These are phyloP conservation scores for Hirtodrosophila confusa DNA, from an alignment of 2,888 invertebrate genomes.

Conservation along the genomic window DNA sequence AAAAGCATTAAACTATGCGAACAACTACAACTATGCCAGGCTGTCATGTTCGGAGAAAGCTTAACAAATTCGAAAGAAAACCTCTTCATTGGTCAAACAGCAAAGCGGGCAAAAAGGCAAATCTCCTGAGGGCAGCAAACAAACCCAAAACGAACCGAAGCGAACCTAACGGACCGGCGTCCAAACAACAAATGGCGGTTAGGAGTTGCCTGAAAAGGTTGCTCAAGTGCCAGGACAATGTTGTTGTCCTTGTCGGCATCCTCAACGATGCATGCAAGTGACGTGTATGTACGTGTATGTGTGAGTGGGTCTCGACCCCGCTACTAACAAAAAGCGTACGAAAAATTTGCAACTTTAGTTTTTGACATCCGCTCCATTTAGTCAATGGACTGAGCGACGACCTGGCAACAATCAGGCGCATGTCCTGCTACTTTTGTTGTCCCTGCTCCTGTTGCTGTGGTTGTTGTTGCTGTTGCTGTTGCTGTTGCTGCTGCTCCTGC, in stretches of 20 bases:
- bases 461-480: conserved; percentile 7
- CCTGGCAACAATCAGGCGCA: conserved; percentile 74
- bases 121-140: conserved; percentile 58
- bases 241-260: conserved; percentile 51
- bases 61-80: conserved; percentile 46
- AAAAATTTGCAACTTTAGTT: conserved; percentile 70
- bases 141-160: conserved; percentile 44
- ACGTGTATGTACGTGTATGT: conserved; percentile 36
- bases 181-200: conserved; percentile 74
- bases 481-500: conserved; percentile 15
- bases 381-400: conserved; percentile 69
- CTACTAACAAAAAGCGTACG: conserved; percentile 44
- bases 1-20: conserved; percentile 68
- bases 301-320: conserved; percentile 13
- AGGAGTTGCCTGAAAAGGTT: conserved; percentile 43
- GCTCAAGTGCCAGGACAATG: conserved; percentile 56
- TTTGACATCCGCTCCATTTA: conserved; percentile 77
- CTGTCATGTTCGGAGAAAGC: conserved; percentile 27
- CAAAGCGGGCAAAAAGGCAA: conserved; percentile 48
- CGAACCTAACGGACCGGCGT: conserved; percentile 61
- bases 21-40: conserved; percentile 40
- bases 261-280: conserved; percentile 60
- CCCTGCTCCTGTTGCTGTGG: background rate
- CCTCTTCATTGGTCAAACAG: conserved; percentile 60
- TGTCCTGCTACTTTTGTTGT: conserved; percentile 39